Percentiles rank a stretch among this genome's conserved stretches.
These are phyloP conservation scores for Andrena trimmerana DNA, from an alignment of 2,888 invertebrate species.

Conservation along the genomic window DNA sequence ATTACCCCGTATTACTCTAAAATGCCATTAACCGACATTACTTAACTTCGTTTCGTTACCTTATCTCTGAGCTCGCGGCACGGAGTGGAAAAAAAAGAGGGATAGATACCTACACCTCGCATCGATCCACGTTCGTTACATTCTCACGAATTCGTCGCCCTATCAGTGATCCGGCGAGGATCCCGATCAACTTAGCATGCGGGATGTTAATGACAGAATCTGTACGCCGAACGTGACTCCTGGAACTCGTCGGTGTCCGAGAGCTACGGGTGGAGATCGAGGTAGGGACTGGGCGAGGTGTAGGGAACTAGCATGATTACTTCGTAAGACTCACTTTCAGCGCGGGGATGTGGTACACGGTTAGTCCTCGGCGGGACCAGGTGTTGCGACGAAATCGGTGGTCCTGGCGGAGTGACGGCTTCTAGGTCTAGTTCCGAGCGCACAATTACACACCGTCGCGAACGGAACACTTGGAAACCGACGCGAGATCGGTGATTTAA, in stretches of 20 bases:
- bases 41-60: conserved; percentile 29
- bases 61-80: neutral
- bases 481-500: conserved; percentile 53
- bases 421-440: conserved; percentile 36
- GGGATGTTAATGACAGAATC: no score
- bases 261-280: neutral
- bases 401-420: conserved; percentile 42
- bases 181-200: no score
- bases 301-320: conserved; percentile 9
- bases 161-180: no score
- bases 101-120: neutral
- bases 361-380: conserved; percentile 69
- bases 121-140: neutral
- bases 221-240: no score
- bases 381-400: conserved; percentile 51
- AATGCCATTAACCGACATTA: conserved; percentile 40
- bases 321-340: conserved; percentile 72
- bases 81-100: neutral
- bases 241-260: no score
- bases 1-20: conserved; percentile 39
- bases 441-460: conserved; percentile 55
- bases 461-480: conserved; percentile 19
- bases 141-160: no score
- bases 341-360: conserved; percentile 76
- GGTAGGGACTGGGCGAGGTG: conserved; percentile 23